These are phyloP conservation scores for Meloidogyne hapla DNA, from an alignment of 1,140 invertebrate genomes.

Conservation along the genomic window DNA sequence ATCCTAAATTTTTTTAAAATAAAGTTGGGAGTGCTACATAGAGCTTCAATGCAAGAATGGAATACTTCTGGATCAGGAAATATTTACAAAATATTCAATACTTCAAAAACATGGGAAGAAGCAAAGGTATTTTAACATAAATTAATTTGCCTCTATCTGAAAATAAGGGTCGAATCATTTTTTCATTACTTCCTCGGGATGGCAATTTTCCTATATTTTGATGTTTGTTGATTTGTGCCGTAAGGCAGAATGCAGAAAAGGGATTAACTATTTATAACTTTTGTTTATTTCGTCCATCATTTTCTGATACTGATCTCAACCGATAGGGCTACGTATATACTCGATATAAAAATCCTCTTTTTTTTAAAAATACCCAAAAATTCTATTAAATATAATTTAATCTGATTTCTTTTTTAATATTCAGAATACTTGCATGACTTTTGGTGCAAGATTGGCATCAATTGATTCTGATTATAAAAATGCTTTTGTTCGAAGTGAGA, in stretches of 20 bases:
- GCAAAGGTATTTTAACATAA: conserved; percentile 22
- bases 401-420: too few species aligned
- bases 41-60: conserved; percentile 24
- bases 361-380: too few species aligned
- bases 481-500: conserved; percentile 19
- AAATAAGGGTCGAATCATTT: background rate
- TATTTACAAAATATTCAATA: conserved; percentile 38
- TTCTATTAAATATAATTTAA: too few species aligned
- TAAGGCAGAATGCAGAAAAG: too few species aligned
- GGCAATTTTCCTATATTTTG: too few species aligned
- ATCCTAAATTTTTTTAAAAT: background rate
- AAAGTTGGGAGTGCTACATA: conserved; percentile 4
- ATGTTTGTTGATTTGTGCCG: too few species aligned
- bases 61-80: conserved; percentile 30
- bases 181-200: too few species aligned
- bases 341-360: too few species aligned
- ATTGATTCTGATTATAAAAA: conserved; percentile 38
- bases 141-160: background rate
- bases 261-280: too few species aligned
- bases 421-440: conserved; percentile 31
- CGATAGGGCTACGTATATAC: too few species aligned
- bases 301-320: too few species aligned
- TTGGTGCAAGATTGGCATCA: conserved; percentile 23
- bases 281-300: too few species aligned
- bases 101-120: conserved; percentile 37